Conservation (phyloP, 2,888 invertebrate genomes). For the Cheilosia impressa region DNA sequence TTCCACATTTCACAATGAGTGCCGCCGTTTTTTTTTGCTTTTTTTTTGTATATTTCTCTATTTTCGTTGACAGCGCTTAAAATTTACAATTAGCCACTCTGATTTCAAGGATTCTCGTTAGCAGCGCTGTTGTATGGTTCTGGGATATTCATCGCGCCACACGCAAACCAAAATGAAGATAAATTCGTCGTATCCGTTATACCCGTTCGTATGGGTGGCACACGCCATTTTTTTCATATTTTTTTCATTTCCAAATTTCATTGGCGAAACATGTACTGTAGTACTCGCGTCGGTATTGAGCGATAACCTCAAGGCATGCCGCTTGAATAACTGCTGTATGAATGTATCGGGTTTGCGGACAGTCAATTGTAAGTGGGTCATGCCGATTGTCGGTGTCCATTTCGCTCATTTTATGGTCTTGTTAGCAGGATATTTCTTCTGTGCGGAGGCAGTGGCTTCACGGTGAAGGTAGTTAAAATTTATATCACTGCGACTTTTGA, state of each 20-base stretch:
- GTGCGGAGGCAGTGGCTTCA: neutral
- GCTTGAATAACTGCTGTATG: neutral
- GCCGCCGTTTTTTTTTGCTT: neutral
- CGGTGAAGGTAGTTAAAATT: neutral
- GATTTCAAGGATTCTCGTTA: constrained; percentile 60
- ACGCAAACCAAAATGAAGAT: neutral
- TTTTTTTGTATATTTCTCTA: constrained; percentile 17
- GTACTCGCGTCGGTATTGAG: constrained; percentile 8
- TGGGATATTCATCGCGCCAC: constrained; percentile 35
- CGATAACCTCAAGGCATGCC: neutral
- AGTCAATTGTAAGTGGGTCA: constrained; percentile 53
- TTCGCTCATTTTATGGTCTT: constrained; percentile 1
- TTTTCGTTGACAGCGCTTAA: constrained; percentile 67
- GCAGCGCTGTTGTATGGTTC: constrained; percentile 17
- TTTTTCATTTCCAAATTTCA: constrained; percentile 11
- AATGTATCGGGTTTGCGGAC: neutral
- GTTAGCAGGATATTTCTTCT: constrained; percentile 6
- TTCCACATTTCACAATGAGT: constrained; percentile 10
- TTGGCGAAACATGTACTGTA: neutral
- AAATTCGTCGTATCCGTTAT: neutral
- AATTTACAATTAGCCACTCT: constrained; percentile 67
- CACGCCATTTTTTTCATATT: constrained; percentile 47
- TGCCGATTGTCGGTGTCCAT: constrained; percentile 29
- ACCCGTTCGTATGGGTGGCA: constrained; percentile 23
- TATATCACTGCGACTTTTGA: constrained; percentile 1